Conservation (phyloP, 2,888 invertebrate genomes). For the Mythimna lalbum region DNA sequence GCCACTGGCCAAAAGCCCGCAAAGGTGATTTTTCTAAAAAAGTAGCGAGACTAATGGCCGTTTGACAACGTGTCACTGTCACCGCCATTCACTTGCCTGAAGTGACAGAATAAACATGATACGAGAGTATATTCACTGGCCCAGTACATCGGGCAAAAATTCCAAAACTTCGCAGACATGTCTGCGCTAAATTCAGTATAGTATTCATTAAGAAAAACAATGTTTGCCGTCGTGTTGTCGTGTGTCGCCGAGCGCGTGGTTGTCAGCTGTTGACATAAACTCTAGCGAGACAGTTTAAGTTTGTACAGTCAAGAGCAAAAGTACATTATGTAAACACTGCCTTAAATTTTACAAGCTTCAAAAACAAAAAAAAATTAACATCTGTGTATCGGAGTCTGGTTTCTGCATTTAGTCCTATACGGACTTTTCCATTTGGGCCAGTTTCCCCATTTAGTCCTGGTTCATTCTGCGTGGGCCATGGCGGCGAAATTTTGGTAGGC, state of each 20-base stretch:
- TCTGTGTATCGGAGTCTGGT: no score
- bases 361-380: not conserved
- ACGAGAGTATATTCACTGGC: not conserved
- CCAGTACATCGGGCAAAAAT: not conserved
- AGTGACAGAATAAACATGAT: no score
- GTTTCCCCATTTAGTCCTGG: no score
- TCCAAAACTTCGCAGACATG: not conserved
- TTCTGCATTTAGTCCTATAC: no score
- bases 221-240: conserved; percentile 16
- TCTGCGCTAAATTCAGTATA: not conserved
- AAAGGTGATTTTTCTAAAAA: not conserved
- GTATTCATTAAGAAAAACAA: conserved; percentile 25
- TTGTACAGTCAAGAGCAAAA: conserved; percentile 23
- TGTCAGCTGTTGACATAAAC: conserved; percentile 53
- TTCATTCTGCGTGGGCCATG: no score
- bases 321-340: not conserved
- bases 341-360: not conserved
- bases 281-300: conserved; percentile 12
- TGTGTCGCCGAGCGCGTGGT: conserved; percentile 16
- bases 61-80: not conserved
- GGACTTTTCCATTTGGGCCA: no score
- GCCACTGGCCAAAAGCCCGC: not conserved
- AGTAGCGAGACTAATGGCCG: not conserved
- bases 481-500: no score
- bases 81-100: no score